Conservation (phyloP, 1,140 invertebrate species). For the Macrostomum lignano region DNA sequence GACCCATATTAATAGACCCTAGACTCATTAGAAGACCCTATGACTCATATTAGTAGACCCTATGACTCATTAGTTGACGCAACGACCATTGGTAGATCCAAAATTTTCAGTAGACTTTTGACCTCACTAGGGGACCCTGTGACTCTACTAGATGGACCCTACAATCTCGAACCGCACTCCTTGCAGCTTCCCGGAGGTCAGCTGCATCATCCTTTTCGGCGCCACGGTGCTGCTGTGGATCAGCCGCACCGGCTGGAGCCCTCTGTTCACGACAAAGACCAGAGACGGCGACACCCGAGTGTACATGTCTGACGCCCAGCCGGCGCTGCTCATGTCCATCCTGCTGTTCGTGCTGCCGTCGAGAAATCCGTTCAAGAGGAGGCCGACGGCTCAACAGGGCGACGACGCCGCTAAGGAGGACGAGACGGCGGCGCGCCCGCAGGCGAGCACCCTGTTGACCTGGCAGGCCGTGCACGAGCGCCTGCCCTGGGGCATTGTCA, state of each 20-base stretch:
- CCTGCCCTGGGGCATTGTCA: constrained; percentile 26
- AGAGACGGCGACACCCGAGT: constrained; percentile 10
- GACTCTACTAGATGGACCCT: no score
- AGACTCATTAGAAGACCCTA: no score
- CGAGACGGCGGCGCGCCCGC: constrained; percentile 5
- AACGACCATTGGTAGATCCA: no score
- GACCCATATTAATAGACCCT: no score
- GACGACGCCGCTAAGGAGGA: background rate
- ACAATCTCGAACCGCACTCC: constrained; percentile 2
- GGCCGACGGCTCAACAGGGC: background rate
- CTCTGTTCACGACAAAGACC: background rate
- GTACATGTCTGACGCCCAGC: constrained; percentile 39
- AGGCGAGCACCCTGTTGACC: constrained; percentile 12
- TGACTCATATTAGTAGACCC: no score
- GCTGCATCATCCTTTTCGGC: constrained; percentile 43
- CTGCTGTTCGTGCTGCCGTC: constrained; percentile 50
- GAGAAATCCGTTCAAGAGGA: constrained; percentile 16
- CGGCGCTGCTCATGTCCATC: constrained; percentile 46
- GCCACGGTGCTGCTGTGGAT: constrained; percentile 51
- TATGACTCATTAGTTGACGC: no score
- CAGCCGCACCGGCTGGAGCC: background rate
- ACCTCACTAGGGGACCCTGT: no score
- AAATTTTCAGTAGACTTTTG: no score
- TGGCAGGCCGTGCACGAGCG: constrained; percentile 19
- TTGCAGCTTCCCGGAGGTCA: constrained; percentile 35